Conservation (phyloP, 2,797 vertebrate genomes). For the Hyperoplus immaculatus region DNA sequence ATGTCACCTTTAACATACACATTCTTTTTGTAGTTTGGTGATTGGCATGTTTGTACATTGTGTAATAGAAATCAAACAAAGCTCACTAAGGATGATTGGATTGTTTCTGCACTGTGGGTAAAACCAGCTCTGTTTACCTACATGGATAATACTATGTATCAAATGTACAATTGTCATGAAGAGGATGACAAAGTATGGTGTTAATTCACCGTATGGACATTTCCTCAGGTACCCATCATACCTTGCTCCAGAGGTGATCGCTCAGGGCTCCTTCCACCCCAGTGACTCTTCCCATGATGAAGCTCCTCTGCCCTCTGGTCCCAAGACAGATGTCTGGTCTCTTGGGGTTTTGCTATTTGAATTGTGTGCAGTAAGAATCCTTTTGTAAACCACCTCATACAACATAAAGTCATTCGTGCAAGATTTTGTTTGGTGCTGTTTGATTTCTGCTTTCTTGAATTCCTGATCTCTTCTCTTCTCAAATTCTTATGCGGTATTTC, state of each 20-base stretch:
- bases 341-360: conserved; percentile 96
- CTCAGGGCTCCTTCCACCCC: conserved; percentile 90
- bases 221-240: conserved; percentile 93
- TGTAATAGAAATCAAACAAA: neutral
- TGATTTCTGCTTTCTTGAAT: neutral
- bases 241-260: conserved; percentile 96
- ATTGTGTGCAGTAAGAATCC: conserved; percentile 91
- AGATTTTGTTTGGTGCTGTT: neutral
- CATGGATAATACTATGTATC: neutral
- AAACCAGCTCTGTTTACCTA: neutral
- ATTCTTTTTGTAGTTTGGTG: no score
- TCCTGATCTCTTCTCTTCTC: neutral
- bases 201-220: conserved; percentile 47
- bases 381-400: conserved; percentile 2
- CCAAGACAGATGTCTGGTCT: conserved; percentile 97
- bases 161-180: neutral
- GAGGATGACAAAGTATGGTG: conserved; percentile 19
- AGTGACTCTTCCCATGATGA: conserved; percentile 87
- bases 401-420: neutral
- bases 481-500: conserved; percentile 19
- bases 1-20: no score
- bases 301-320: conserved; percentile 91
- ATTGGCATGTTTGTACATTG: neutral
- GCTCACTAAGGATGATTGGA: neutral
- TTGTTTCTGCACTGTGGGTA: neutral